Conservation (phyloP, 2,113 vertebrate species). For the Polyodon spathula region DNA sequence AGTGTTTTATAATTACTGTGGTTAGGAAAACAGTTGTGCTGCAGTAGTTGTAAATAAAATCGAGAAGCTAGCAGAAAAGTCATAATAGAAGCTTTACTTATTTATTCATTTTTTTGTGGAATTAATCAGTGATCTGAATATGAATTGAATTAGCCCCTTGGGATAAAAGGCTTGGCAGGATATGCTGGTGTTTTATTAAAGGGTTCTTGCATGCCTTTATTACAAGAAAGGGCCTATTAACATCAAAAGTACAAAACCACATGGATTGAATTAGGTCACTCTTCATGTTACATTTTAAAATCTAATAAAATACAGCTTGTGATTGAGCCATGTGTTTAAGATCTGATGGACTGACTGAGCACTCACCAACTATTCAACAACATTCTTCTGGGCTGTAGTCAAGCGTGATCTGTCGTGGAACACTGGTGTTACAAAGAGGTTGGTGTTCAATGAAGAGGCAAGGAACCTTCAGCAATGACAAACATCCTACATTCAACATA, state of each 20-base stretch:
- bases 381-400: background rate
- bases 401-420: no score
- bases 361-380: slow-evolving; percentile 47
- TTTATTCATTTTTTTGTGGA: slow-evolving; percentile 24
- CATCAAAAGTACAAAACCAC: slow-evolving; percentile 58
- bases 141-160: slow-evolving; percentile 44
- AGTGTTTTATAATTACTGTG: slow-evolving; percentile 8
- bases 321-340: slow-evolving; percentile 50
- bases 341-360: slow-evolving; percentile 45
- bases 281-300: slow-evolving; percentile 70
- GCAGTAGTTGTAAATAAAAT: slow-evolving; percentile 27
- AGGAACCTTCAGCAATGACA: no score
- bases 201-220: slow-evolving; percentile 33
- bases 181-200: slow-evolving; percentile 45
- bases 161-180: slow-evolving; percentile 41
- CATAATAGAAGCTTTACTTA: slow-evolving; percentile 24
- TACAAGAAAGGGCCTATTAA: slow-evolving; percentile 48
- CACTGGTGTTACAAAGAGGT: no score
- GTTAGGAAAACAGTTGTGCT: slow-evolving; percentile 10
- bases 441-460: no score
- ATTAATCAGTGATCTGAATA: slow-evolving; percentile 44
- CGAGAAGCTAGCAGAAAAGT: slow-evolving; percentile 18
- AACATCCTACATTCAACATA: no score
- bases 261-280: slow-evolving; percentile 74
- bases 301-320: slow-evolving; percentile 64